Percentiles rank a stretch among this genome's conserved stretches.
Evolutionary conservation across 2,888 invertebrate species (phyloP).

Genomic region (Bugula neritina): DNA sequence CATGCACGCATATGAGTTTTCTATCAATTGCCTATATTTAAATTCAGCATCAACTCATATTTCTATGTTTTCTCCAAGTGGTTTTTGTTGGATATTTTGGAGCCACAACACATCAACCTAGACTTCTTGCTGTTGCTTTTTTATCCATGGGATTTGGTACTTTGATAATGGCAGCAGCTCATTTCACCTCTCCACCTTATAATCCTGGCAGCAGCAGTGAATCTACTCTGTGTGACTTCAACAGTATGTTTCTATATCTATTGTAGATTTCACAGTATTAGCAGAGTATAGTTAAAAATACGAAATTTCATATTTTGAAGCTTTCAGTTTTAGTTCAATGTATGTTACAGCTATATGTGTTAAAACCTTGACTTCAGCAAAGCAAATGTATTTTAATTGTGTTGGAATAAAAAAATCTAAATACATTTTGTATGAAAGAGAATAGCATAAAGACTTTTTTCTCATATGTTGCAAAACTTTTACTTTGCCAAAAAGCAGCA

Average conservation of each 20-base stretch:
- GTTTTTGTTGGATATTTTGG: constrained; percentile 6
- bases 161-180: constrained; percentile 32
- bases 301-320: no score
- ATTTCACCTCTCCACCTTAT: constrained; percentile 32
- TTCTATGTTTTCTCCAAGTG: neutral
- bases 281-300: no score
- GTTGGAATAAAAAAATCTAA: no score
- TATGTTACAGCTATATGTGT: no score
- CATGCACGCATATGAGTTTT: neutral
- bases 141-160: constrained; percentile 31
- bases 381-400: no score
- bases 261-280: neutral
- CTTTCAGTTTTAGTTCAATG: no score
- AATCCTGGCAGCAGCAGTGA: constrained; percentile 11
- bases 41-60: neutral
- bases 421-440: no score
- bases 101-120: neutral
- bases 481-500: no score
- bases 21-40: no score
- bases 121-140: neutral
- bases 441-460: no score
- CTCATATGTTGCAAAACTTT: no score
- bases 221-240: neutral
- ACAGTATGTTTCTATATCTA: neutral
- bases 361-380: no score